Evolutionary conservation across 1,140 invertebrate genomes (phyloP).

Genomic region (Plutomurus gul): DNA sequence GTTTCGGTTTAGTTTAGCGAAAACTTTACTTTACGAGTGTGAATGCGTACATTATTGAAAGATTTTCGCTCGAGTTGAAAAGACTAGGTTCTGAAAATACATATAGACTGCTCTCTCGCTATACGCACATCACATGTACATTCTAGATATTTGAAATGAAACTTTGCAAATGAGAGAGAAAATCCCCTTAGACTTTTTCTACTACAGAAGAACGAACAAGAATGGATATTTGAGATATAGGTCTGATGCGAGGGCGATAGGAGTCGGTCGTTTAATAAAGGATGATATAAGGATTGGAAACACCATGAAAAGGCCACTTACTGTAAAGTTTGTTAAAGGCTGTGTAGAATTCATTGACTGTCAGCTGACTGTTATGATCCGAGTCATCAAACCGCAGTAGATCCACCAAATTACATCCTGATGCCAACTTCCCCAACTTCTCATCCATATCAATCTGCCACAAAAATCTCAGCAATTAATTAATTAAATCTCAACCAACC

Average conservation of each 20-base stretch:
- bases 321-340: conserved; percentile 78
- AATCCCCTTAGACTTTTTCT: not conserved
- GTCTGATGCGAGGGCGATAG: too few species aligned
- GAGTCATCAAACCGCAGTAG: conserved; percentile 73
- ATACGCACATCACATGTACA: not conserved
- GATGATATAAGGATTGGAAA: not conserved
- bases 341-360: conserved; percentile 74
- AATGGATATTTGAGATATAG: too few species aligned
- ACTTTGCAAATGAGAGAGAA: not conserved
- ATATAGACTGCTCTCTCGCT: too few species aligned
- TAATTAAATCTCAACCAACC: not conserved
- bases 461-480: conserved; percentile 19
- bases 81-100: too few species aligned
- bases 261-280: not conserved
- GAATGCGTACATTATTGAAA: too few species aligned
- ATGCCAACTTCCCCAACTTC: conserved; percentile 67
- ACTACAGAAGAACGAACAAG: too few species aligned
- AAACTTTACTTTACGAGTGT: too few species aligned
- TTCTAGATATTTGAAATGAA: not conserved
- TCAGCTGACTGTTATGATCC: conserved; percentile 69
- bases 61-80: too few species aligned
- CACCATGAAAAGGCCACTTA: conserved; percentile 59
- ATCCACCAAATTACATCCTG: conserved; percentile 70
- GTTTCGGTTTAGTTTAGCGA: too few species aligned
- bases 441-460: conserved; percentile 66